Conservation (phyloP, 2,888 invertebrate genomes). For the Hedya salicella region DNA sequence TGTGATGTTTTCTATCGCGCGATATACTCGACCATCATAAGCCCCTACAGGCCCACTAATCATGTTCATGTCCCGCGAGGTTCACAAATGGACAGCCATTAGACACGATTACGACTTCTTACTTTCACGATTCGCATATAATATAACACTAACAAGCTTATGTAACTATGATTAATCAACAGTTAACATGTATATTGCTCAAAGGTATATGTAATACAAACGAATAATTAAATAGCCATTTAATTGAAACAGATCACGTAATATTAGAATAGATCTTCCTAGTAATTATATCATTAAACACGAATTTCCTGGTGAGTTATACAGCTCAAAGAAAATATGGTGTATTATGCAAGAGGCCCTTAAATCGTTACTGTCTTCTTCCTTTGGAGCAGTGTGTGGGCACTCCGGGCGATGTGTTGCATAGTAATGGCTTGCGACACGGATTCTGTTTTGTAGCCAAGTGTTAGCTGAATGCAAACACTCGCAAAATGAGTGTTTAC, state of each 20-base stretch:
- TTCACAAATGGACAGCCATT: no score
- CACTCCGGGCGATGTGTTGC: conserved; percentile 38
- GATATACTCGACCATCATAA: no score
- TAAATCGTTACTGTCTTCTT: neutral
- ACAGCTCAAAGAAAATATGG: neutral
- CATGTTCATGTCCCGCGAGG: no score
- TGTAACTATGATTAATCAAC: no score
- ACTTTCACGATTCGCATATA: no score
- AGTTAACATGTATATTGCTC: no score
- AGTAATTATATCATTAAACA: conserved; percentile 58
- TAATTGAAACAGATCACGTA: conserved; percentile 20
- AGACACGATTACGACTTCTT: no score
- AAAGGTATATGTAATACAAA: neutral
- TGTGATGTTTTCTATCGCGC: no score
- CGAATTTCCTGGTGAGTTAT: conserved; percentile 59
- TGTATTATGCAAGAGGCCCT: neutral
- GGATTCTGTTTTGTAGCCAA: conserved; percentile 33
- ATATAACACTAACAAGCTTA: no score
- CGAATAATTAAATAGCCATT: conserved; percentile 2
- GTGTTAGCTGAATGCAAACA: conserved; percentile 45
- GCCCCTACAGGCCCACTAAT: no score
- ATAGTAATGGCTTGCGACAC: conserved; percentile 40
- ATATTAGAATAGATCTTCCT: conserved; percentile 41
- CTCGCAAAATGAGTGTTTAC: conserved; percentile 19
- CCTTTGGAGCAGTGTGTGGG: neutral